Base-by-base conservation (phyloP, 2,797 vertebrate genomes). In the Lindbergichthys nudifrons region DNA sequence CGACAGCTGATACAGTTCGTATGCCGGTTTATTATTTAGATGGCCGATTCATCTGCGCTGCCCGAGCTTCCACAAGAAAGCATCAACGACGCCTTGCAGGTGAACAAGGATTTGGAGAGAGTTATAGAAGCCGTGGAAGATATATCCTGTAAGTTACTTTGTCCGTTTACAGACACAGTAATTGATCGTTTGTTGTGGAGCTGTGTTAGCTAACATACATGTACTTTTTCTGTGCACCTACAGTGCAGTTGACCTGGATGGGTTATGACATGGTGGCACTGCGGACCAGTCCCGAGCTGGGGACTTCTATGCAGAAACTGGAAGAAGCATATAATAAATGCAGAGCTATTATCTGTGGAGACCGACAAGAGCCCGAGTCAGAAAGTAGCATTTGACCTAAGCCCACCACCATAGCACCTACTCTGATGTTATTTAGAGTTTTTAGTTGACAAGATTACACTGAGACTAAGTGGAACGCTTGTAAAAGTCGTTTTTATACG, bases 201-300 rank as follows among this genome's bases (percentile, higher is more conserved):
- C 23, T 64, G 15, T 43, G 23, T 0, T 61, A 3, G 23, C 7
- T 61, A 3, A 32, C 7, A 36, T 18, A 14, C 45, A 3, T 73
- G 19, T 14, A 11, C 10, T 19, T 86, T 72, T 64, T 54, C 2
- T 77, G 48, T 75, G 6, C 88, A 72, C 60, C 66, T 76, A 74
- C 45, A 99, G 98, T 96, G 73, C 94, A 93, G 65, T 75, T 96
- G 59, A 93, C 94, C 0, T 96, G 94, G 94, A 95, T 97, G 95
- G 87, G 93, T 3, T 97, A 97, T 2, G 95, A 97, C 84, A 93
- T 95, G 91, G 93, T 95, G 57, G 89, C 94, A 0, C 79, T 96
- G 50, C 90, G 95, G 42, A 96, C 95, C 73, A 91, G 92, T 82
- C 96, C 96, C 14, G 89, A 93, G 3, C 77, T 96, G 68, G 75